These are phyloP conservation scores for Lepidurus couesii DNA, from an alignment of 1,140 invertebrate species.

Conservation along the genomic window DNA sequence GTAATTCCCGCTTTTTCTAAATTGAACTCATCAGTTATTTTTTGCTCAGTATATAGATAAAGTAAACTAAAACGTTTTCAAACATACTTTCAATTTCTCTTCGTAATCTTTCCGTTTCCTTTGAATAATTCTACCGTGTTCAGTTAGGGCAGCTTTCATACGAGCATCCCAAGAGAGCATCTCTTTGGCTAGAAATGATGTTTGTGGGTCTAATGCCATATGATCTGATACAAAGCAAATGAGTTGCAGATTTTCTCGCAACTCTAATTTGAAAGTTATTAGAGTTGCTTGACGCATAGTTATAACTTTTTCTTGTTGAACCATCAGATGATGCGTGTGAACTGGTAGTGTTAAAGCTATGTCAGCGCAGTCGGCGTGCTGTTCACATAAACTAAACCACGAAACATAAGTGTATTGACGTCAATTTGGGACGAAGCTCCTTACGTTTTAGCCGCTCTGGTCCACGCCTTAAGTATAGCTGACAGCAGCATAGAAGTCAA, in stretches of 20 bases:
- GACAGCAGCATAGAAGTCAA: neutral
- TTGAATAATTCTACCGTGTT: constrained; percentile 69
- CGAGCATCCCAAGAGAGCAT: constrained; percentile 62
- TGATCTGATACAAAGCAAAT: constrained; percentile 45
- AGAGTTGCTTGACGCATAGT: constrained; percentile 66
- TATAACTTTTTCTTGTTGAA: constrained; percentile 67
- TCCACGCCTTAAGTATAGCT: neutral
- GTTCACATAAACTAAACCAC: constrained; percentile 64
- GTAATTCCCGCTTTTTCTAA: constrained; percentile 50
- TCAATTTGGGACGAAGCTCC: neutral
- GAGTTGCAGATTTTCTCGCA: constrained; percentile 54
- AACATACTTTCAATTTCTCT: constrained; percentile 59
- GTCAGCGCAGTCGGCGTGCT: constrained; percentile 75
- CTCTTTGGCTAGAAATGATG: constrained; percentile 24
- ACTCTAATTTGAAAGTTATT: constrained; percentile 64
- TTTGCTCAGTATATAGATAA: neutral
- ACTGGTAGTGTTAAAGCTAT: constrained; percentile 69
- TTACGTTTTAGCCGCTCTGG: neutral
- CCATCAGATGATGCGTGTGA: constrained; percentile 78
- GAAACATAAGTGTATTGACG: neutral
- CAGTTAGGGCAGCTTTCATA: constrained; percentile 71
- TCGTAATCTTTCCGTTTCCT: constrained; percentile 83
- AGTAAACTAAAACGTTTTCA: constrained; percentile 45
- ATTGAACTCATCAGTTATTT: constrained; percentile 24
- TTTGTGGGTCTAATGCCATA: constrained; percentile 24